phyloP scores from a whole-genome alignment of 2,888 invertebrate species.

The Plagodis pulveraria region DNA sequence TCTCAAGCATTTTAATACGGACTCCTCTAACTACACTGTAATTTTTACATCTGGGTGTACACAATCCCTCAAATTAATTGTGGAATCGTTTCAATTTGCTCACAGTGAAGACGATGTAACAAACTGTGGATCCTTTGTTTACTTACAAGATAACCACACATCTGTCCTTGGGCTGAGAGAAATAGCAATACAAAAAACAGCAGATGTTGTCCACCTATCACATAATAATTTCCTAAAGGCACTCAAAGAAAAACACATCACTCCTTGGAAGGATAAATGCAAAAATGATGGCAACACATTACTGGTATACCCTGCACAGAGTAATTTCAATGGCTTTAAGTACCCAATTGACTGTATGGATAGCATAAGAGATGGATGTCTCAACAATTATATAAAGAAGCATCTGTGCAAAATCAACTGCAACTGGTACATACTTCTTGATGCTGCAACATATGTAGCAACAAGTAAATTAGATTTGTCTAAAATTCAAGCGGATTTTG shows the following conservation, averaged over 20 bases:
- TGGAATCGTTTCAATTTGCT: conserved; percentile 90
- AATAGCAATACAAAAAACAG: conserved; percentile 84
- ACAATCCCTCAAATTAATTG: conserved; percentile 91
- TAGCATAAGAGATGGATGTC: conserved; percentile 85
- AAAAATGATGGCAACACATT: conserved; percentile 77
- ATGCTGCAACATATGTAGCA: conserved; percentile 93
- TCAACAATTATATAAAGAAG: conserved; percentile 70
- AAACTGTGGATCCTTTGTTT: conserved; percentile 88
- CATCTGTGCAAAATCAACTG: conserved; percentile 67
- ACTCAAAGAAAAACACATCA: conserved; percentile 40
- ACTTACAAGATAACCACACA: conserved; percentile 96
- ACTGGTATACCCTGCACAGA: conserved; percentile 95
- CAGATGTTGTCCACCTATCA: conserved; percentile 83
- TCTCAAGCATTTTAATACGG: conserved; percentile 93
- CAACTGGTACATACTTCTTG: conserved; percentile 91
- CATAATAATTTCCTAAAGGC: conserved; percentile 83
- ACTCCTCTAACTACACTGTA: conserved; percentile 91
- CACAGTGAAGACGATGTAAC: conserved; percentile 46
- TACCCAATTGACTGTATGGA: conserved; percentile 91
- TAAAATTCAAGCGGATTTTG: conserved; percentile 92
- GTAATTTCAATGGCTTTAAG: conserved; percentile 97
- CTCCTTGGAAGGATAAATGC: conserved; percentile 41
- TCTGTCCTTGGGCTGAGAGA: conserved; percentile 97
- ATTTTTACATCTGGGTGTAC: conserved; percentile 98
- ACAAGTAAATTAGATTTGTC: conserved; percentile 92